A percentile compares a stretch with the other conserved stretches of the same genome.
These are phyloP conservation scores for Drosophila mimetica DNA, from an alignment of 2,888 invertebrate species.

Conservation along the genomic window DNA sequence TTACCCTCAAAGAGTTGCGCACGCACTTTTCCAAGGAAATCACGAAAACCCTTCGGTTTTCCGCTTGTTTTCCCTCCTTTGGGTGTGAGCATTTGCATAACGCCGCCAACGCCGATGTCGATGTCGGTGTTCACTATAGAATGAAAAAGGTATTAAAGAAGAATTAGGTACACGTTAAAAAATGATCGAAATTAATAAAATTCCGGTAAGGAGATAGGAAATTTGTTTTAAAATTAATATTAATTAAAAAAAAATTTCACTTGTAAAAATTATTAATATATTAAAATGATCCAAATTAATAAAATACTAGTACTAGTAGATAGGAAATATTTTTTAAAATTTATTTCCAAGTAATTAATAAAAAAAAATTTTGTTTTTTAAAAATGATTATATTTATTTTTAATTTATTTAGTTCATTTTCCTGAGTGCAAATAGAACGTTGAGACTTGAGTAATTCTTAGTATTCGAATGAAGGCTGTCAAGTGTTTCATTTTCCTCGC, in stretches of 20 bases:
- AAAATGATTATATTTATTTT: no score
- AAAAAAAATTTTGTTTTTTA: not conserved
- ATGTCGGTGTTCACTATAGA: constrained; percentile 7
- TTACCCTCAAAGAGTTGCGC: constrained; percentile 66
- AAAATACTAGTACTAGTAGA: no score
- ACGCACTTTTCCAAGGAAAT: constrained; percentile 66
- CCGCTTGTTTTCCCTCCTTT: constrained; percentile 29
- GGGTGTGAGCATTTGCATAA: constrained; percentile 76
- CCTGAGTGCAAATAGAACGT: not conserved
- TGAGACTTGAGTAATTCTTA: not conserved
- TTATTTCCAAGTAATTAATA: not conserved
- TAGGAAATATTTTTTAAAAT: no score
- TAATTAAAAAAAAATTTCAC: not conserved
- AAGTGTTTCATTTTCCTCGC: not conserved
- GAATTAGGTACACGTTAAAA: not conserved
- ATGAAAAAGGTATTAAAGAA: not conserved
- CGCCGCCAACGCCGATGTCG: constrained; percentile 36
- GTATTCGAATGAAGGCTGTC: not conserved
- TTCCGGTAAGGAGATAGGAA: no score
- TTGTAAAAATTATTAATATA: not conserved
- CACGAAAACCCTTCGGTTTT: constrained; percentile 60
- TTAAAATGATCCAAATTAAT: no score
- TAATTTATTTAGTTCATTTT: not conserved
- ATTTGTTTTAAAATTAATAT: not conserved
- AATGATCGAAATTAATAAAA: no score